Conservation (phyloP, 2,888 invertebrate species). For the Papilio demoleus region DNA sequence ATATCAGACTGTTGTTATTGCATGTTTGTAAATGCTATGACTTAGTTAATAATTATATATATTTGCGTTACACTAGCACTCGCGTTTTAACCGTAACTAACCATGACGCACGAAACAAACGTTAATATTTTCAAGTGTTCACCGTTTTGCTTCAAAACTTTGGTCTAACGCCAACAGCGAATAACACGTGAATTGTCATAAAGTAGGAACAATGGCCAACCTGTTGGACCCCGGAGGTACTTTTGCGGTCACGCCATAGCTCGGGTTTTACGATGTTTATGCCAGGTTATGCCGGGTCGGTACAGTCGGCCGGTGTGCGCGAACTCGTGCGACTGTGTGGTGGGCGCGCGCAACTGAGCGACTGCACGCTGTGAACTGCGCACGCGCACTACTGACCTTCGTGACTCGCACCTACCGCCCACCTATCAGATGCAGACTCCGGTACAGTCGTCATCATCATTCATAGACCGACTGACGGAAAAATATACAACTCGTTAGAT, state of each 20-base stretch:
- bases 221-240: slow-evolving; percentile 21
- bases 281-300: slow-evolving; percentile 22
- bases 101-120: slow-evolving; percentile 43
- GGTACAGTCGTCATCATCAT: slow-evolving; percentile 10
- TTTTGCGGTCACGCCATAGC: slow-evolving; percentile 19
- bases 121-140: slow-evolving; percentile 50
- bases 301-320: not conserved
- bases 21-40: slow-evolving; percentile 8
- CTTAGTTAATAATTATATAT: slow-evolving; percentile 39
- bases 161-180: slow-evolving; percentile 56
- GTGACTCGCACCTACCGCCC: slow-evolving; percentile 29
- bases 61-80: slow-evolving; percentile 42
- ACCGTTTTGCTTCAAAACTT: slow-evolving; percentile 49
- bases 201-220: slow-evolving; percentile 43
- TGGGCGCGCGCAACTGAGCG: slow-evolving; percentile 65
- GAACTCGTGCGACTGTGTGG: slow-evolving; percentile 55
- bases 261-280: slow-evolving; percentile 23
- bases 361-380: slow-evolving; percentile 39
- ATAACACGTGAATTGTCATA: slow-evolving; percentile 31
- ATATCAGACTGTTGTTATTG: not conserved
- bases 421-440: slow-evolving; percentile 25
- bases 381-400: slow-evolving; percentile 37
- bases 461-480: not conserved
- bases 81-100: slow-evolving; percentile 44
- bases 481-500: not conserved